Percentiles rank a stretch among this genome's conserved stretches.
These are phyloP conservation scores for Diplosoma virens DNA, from an alignment of 23 tunicate genomes.

Conservation along the genomic window DNA sequence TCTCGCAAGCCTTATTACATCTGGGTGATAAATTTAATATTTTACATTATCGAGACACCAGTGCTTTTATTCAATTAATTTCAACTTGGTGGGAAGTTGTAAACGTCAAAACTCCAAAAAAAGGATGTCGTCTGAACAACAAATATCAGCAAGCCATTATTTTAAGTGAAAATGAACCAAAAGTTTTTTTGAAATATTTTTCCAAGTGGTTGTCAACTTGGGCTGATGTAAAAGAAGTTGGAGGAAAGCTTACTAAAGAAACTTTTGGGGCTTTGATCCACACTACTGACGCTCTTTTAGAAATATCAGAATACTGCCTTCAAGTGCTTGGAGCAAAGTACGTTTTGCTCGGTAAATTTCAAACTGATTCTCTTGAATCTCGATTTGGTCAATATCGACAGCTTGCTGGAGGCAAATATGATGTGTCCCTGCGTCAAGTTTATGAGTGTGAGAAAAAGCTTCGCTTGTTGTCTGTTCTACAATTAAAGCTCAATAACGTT, in stretches of 20 bases:
- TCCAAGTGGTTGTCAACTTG: slow-evolving; percentile 6
- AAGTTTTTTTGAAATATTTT: background rate
- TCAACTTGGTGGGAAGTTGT: slow-evolving; percentile 25
- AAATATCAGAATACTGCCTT: slow-evolving; percentile 16
- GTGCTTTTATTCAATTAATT: slow-evolving; percentile 7
- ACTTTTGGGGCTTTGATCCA: background rate
- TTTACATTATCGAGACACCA: slow-evolving; percentile 3
- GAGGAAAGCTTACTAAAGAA: background rate
- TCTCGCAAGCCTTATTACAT: background rate
- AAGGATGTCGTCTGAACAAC: slow-evolving; percentile 14
- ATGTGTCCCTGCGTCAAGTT: slow-evolving; percentile 17
- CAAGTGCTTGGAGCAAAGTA: slow-evolving; percentile 20
- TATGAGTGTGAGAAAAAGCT: slow-evolving; percentile 24
- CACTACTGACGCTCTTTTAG: slow-evolving; percentile 15
- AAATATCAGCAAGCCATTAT: slow-evolving; percentile 1
- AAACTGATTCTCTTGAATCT: slow-evolving; percentile 23
- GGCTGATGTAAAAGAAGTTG: background rate
- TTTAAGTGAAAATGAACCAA: slow-evolving; percentile 8
- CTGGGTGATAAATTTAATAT: slow-evolving; percentile 7
- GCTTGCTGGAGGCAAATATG: slow-evolving; percentile 21
- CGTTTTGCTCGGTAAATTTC: slow-evolving; percentile 21
- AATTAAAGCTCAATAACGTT: background rate
- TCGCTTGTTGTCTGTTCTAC: background rate
- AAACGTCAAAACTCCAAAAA: slow-evolving; percentile 26
- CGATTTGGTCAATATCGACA: slow-evolving; percentile 26